Evolutionary conservation across 2,888 invertebrate genomes (phyloP).

Genomic region (Metalampra italica): DNA sequence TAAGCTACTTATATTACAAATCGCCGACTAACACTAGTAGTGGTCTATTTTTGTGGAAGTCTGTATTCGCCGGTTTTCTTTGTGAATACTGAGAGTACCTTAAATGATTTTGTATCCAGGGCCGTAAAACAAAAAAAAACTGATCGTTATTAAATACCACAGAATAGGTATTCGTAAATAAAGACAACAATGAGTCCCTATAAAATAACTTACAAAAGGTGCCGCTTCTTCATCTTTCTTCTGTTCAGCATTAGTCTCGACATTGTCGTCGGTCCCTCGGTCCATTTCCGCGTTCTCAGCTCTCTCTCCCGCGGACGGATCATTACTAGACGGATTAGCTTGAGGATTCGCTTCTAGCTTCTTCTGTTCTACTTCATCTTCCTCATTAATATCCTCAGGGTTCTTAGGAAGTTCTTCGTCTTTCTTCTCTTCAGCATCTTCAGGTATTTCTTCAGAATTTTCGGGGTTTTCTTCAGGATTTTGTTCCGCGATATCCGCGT

Average conservation of each 20-base stretch:
- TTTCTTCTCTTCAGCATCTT: conserved; percentile 37
- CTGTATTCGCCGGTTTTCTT: no score
- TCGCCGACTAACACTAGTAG: no score
- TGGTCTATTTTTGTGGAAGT: no score
- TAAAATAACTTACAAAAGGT: conserved; percentile 51
- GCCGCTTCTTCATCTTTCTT: conserved; percentile 62
- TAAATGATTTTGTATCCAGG: no score
- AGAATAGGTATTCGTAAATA: no score
- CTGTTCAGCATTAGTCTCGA: conserved; percentile 67
- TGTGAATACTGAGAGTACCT: no score
- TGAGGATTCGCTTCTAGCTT: conserved; percentile 70
- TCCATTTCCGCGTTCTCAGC: conserved; percentile 73
- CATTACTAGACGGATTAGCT: conserved; percentile 69
- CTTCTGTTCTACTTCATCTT: conserved; percentile 63
- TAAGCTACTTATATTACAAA: no score
- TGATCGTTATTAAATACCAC: no score
- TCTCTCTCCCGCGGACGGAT: conserved; percentile 66
- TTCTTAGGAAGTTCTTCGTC: conserved; percentile 62
- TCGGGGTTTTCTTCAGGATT: conserved; percentile 18
- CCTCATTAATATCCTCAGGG: conserved; percentile 57
- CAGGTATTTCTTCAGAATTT: conserved; percentile 38
- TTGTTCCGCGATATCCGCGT: conserved; percentile 15
- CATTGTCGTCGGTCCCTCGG: conserved; percentile 66
- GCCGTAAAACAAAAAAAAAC: no score
- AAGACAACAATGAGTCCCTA: no score